Conservation (phyloP, 2,797 vertebrate species). For the Sebastes vulpes region DNA sequence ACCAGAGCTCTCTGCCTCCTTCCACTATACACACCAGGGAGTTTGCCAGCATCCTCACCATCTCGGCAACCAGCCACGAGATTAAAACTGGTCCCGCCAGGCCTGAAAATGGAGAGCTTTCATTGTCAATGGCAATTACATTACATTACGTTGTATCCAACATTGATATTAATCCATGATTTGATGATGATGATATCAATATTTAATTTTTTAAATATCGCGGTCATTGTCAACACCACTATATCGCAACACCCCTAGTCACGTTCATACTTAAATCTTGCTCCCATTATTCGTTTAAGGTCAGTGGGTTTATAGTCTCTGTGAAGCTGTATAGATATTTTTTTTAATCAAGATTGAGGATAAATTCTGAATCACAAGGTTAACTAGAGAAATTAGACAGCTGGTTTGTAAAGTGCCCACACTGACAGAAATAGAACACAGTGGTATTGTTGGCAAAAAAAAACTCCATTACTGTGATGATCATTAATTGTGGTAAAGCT, state of each 20-base stretch:
- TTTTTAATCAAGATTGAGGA: background rate
- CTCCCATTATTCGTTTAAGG: background rate
- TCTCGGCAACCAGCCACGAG: background rate
- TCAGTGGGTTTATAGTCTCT: background rate
- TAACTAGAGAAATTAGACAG: background rate
- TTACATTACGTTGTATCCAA: background rate
- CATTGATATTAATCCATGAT: background rate
- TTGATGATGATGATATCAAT: background rate
- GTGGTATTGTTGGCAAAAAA: background rate
- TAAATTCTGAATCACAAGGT: background rate
- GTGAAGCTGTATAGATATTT: background rate
- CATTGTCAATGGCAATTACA: background rate
- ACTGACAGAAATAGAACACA: background rate
- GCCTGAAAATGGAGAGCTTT: background rate
- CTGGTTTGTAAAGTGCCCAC: background rate
- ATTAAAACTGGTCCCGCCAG: background rate
- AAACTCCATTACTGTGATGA: background rate
- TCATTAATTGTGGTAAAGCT: background rate
- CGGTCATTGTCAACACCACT: fast-evolving
- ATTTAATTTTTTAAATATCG: too few relatives aligned
- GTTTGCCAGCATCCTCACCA: background rate
- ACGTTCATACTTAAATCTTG: background rate
- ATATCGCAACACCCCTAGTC: too few relatives aligned
- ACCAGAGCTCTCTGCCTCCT: background rate
- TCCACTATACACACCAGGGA: background rate